phyloP scores from a whole-genome alignment of 2,888 invertebrate genomes.

The Exephanes ischioxanthus region DNA sequence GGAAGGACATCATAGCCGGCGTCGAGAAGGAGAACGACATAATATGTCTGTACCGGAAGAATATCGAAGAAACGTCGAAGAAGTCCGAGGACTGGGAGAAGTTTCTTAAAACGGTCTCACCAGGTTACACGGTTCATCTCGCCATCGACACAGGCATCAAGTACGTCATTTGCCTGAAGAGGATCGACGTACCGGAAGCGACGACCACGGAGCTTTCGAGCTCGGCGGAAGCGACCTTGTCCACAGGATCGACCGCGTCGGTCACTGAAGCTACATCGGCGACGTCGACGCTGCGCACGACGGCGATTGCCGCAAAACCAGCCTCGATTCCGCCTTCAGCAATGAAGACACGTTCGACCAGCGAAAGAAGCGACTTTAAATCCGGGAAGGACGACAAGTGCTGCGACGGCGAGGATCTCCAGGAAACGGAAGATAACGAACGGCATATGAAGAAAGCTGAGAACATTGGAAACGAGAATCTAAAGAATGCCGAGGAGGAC shows the following conservation, averaged over 20 bases:
- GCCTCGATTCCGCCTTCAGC: neutral
- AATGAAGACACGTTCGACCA: neutral
- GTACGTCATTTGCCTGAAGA: constrained; percentile 73
- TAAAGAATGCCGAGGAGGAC: too few species aligned
- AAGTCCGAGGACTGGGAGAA: constrained; percentile 71
- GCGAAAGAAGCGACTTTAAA: neutral
- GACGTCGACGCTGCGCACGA: neutral
- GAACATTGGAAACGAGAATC: too few species aligned
- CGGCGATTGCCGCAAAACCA: neutral
- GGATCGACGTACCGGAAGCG: constrained; percentile 60
- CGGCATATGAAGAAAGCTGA: neutral
- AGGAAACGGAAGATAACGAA: neutral
- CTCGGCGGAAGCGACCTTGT: neutral
- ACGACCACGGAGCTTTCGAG: neutral
- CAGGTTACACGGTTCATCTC: constrained; percentile 69
- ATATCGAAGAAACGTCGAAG: constrained; percentile 58
- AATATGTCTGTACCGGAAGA: constrained; percentile 72
- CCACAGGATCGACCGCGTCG: neutral
- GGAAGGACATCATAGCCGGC: constrained; percentile 66
- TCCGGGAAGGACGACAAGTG: neutral
- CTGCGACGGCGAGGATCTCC: neutral
- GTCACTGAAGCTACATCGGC: neutral
- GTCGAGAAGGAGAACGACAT: constrained; percentile 71
- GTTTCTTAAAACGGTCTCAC: constrained; percentile 65
- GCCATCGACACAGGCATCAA: constrained; percentile 71